Evolutionary conservation across 1,140 invertebrate genomes (phyloP), one percentile per base, ranked within the genome.

Genomic region (Carcinoscorpius rotundicauda): DNA sequence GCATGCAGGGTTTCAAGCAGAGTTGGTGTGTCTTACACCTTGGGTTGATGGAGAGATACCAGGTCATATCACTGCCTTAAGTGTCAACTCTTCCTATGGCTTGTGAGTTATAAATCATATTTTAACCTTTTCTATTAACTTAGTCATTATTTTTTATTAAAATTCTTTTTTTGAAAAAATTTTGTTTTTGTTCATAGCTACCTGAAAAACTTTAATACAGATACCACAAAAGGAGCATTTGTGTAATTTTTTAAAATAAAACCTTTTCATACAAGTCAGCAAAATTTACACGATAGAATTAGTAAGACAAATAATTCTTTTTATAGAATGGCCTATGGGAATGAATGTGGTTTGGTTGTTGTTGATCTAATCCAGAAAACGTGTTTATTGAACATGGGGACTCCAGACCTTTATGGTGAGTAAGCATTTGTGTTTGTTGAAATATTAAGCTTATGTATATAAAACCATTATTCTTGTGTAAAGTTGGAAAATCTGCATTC

Each of bases 51-150:
- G 85, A 64, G 87, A 88, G 75, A 81, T 86, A 60, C 85, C 89
- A 51, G 86, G 88, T 70, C 85, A 85, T 73, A 89, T 97, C 63
- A 88, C 91, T 64, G 86, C 91, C 66, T 84, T 98, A 72, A 87
- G 88, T 72, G 82, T 98, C 74, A 98, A 97, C 78, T 96, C 95
- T 70, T 91, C 89, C 50, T 97, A 95, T 80, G 93, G 93, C 76
- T 81, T 99, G 93, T 97, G 82, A 91, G 91, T 88, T 68, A 1
- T 29, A 29, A 29, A 29, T 29, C 29, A 29, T 29, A 29, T 29
- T 29, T 29, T 29, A 29, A 29, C 29, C 29, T 29, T 29, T 29
- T 29, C 29, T 29, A 29, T 29, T 29, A 29, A 29, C 29, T 29
- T 29, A 29, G 29, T 29, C 29, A 29, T 29, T 29, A 29, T 29